phyloP scores from a whole-genome alignment of 2,113 vertebrate species.

The Ammodytes dubius region DNA sequence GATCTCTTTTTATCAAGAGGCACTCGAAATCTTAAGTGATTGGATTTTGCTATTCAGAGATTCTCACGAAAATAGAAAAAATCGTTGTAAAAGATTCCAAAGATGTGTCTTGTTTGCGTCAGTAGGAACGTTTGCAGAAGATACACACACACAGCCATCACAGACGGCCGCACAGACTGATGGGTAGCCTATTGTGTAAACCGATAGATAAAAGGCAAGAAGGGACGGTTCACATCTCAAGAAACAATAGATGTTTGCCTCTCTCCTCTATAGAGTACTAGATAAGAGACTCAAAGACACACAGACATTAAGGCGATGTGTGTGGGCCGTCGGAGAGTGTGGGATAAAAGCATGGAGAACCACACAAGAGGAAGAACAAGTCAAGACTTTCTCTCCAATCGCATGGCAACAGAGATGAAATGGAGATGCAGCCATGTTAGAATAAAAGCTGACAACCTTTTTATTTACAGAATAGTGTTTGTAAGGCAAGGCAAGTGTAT shows the following conservation, averaged over 20 bases:
- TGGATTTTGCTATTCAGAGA: not conserved
- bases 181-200: constrained; percentile 21
- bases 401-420: not conserved
- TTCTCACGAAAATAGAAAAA: constrained; percentile 1
- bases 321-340: constrained; percentile 61
- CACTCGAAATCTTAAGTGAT: not conserved
- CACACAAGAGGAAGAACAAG: constrained; percentile 25
- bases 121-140: constrained; percentile 11
- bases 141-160: constrained; percentile 20
- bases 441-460: not conserved
- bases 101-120: constrained; percentile 3
- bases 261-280: constrained; percentile 39
- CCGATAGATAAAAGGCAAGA: not conserved
- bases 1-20: not conserved
- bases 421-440: not conserved
- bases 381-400: constrained; percentile 1
- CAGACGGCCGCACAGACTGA: constrained; percentile 24
- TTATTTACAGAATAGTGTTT: not conserved
- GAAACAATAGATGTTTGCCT: constrained; percentile 31
- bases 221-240: constrained; percentile 16
- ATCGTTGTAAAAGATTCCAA: not conserved
- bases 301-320: constrained; percentile 50
- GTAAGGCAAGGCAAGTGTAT: not conserved
- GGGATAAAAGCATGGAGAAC: constrained; percentile 60
- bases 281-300: constrained; percentile 34